phyloP scores from a whole-genome alignment of 2,797 vertebrate species.

The Gymnoscopelus microlampas region DNA sequence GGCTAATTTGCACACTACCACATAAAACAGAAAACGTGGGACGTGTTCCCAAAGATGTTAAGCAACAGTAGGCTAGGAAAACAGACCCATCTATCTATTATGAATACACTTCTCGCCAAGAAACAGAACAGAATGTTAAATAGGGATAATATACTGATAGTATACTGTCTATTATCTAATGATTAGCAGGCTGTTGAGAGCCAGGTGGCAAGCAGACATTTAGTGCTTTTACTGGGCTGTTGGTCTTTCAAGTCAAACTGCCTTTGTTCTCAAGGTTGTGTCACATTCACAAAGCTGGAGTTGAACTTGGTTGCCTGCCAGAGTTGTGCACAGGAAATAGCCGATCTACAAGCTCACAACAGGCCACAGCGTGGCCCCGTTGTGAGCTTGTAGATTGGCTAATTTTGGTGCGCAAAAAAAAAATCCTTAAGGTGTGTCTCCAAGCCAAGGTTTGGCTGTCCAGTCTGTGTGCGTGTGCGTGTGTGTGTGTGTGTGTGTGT shows the following conservation, averaged over 20 bases:
- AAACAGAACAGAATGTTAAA: conserved; percentile 12
- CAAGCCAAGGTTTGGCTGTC: conserved; percentile 19
- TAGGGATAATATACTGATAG: no score
- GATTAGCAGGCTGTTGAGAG: conserved; percentile 68
- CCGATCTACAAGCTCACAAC: no score
- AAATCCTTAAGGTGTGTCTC: conserved; percentile 64
- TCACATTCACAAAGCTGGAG: conserved; percentile 35
- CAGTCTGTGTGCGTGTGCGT: background rate
- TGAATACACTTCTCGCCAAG: background rate
- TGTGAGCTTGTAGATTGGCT: no score
- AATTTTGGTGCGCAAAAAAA: no score
- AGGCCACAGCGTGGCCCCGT: no score
- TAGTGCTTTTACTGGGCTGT: conserved; percentile 23
- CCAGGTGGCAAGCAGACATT: conserved; percentile 71
- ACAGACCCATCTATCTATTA: no score
- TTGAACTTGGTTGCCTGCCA: no score
- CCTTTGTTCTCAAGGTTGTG: conserved; percentile 58
- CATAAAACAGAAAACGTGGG: no score
- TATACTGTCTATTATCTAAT: conserved; percentile 46
- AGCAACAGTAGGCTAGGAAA: no score
- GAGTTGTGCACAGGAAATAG: no score
- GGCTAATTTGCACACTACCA: no score
- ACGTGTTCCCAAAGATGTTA: no score
- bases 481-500: conserved; percentile 17
- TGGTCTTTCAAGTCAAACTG: conserved; percentile 61